These are phyloP conservation scores for Thripadectes ignobilis DNA, from an alignment of 2,797 vertebrate genomes.

Conservation along the genomic window DNA sequence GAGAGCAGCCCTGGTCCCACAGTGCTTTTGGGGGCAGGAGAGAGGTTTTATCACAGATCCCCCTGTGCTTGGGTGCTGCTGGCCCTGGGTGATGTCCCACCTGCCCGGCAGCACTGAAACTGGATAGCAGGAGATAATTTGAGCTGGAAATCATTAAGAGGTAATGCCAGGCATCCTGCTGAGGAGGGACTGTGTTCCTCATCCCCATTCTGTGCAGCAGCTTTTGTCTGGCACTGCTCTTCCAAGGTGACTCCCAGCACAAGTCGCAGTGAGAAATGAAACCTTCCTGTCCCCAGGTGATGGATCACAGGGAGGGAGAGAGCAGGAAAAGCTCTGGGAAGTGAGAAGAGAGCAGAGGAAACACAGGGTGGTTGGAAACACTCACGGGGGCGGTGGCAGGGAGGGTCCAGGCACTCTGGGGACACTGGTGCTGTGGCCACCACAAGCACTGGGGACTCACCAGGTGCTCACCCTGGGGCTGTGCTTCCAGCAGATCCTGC, in stretches of 20 bases:
- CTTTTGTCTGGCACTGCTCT: rapidly evolving
- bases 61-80: neutral
- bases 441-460: too few species aligned
- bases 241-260: neutral
- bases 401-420: neutral
- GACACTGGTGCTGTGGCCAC: neutral
- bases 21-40: rapidly evolving
- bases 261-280: rapidly evolving
- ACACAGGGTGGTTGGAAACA: neutral
- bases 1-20: neutral
- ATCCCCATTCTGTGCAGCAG: neutral
- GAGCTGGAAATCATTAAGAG: neutral
- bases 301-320: neutral
- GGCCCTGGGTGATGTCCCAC: neutral
- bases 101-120: neutral
- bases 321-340: neutral
- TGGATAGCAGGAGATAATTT: neutral
- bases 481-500: neutral
- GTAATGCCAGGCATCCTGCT: neutral
- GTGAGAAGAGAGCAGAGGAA: neutral
- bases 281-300: neutral
- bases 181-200: rapidly evolving
- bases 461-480: too few species aligned
- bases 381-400: neutral
- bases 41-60: neutral